A percentile compares a stretch with the other conserved stretches of the same genome.
These are phyloP conservation scores for Raillietiella orientalis DNA, from an alignment of 2,888 invertebrate genomes.

Conservation along the genomic window DNA sequence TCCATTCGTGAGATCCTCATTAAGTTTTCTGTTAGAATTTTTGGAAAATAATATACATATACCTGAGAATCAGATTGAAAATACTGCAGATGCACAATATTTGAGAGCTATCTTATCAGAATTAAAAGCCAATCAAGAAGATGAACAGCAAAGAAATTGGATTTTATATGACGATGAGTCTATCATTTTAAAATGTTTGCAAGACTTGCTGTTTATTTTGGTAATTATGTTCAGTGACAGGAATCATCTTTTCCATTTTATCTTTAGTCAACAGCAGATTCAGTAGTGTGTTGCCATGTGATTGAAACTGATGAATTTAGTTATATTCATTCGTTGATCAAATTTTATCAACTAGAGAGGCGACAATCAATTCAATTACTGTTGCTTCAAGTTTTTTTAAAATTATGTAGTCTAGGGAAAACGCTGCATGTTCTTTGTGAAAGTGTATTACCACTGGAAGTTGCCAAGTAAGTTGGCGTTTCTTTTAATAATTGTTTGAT, in stretches of 20 bases:
- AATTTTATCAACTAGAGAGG: constrained; percentile 87
- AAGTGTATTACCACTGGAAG: constrained; percentile 57
- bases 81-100: constrained; percentile 49
- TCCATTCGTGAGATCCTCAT: too few species aligned
- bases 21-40: too few species aligned
- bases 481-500: constrained; percentile 4
- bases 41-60: too few species aligned
- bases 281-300: constrained; percentile 50
- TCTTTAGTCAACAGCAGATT: constrained; percentile 60
- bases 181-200: constrained; percentile 48
- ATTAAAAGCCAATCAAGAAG: constrained; percentile 61
- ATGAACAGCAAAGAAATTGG: constrained; percentile 84
- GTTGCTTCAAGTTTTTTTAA: constrained; percentile 46
- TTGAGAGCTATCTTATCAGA: constrained; percentile 51
- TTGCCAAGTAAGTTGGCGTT: constrained; percentile 26
- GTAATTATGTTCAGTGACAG: constrained; percentile 8
- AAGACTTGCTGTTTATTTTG: constrained; percentile 14
- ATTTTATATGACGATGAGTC: constrained; percentile 73
- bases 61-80: constrained; percentile 32
- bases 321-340: constrained; percentile 47
- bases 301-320: constrained; percentile 51
- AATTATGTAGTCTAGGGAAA: too few species aligned
- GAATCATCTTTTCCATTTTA: constrained; percentile 1
- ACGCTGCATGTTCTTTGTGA: too few species aligned
- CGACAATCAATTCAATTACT: constrained; percentile 52